Evolutionary conservation across 2,113 vertebrate genomes (phyloP).

Genomic region (Copsychus sechellarum): DNA sequence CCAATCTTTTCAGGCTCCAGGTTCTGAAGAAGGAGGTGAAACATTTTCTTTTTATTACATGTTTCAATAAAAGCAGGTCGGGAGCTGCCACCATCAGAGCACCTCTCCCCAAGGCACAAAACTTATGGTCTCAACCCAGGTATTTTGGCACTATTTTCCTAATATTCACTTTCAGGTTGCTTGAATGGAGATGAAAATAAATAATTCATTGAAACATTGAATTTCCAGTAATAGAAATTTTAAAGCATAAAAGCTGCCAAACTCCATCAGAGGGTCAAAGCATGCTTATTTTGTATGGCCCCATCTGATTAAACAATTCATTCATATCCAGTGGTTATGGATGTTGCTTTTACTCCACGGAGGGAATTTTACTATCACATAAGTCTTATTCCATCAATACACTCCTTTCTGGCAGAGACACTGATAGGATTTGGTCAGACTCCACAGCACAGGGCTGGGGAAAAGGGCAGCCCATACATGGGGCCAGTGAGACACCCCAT

Average conservation of each 20-base stretch:
- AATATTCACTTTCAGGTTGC: neutral
- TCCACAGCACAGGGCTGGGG: rapidly evolving
- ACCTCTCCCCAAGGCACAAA: neutral
- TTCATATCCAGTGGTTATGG: neutral
- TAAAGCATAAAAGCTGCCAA: neutral
- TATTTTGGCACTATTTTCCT: neutral
- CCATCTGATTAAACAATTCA: neutral
- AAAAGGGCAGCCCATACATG: neutral
- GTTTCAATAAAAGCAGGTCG: neutral
- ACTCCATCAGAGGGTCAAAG: neutral
- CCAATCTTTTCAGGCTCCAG: neutral
- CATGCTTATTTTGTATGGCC: neutral
- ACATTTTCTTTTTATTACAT: neutral
- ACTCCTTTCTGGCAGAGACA: neutral
- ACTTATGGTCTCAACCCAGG: neutral
- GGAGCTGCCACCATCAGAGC: neutral
- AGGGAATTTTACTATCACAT: neutral
- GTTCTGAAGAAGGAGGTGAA: neutral
- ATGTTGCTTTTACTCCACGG: neutral
- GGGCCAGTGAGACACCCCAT: neutral
- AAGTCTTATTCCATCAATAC: neutral
- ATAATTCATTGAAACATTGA: neutral
- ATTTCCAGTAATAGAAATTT: neutral
- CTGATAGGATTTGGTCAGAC: neutral
- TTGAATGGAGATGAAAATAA: neutral